A percentile compares a stretch with the other conserved stretches of the same genome.
Evolutionary conservation across 2,797 vertebrate species (phyloP).

Genomic region (Sus cebifrons): DNA sequence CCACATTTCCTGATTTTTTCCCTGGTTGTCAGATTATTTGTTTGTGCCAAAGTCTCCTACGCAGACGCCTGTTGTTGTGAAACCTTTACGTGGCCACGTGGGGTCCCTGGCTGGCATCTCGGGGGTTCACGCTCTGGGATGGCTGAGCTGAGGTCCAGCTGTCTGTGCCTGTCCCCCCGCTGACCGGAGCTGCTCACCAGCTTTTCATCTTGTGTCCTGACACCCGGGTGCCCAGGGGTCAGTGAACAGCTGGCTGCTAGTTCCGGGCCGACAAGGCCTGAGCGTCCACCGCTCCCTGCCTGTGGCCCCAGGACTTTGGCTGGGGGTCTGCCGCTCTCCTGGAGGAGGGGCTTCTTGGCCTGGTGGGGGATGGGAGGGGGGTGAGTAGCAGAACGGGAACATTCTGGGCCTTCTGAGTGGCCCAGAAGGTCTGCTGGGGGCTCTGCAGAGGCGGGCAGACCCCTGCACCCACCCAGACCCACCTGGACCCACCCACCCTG

Average conservation of each 20-base stretch:
- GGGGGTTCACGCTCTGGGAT: not conserved
- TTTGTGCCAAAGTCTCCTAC: not conserved
- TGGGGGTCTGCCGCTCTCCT: not conserved
- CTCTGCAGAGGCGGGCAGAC: not conserved
- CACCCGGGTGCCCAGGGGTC: not conserved
- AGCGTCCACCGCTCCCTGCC: rapidly evolving
- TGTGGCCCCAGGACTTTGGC: not conserved
- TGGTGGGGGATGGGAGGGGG: rapidly evolving
- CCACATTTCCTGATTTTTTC: not conserved
- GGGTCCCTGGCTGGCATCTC: not conserved
- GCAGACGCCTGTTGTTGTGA: not conserved
- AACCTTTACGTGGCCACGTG: not conserved
- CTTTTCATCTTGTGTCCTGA: not conserved
- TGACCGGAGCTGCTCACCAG: not conserved
- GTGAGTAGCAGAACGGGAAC: not conserved
- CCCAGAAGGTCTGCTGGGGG: not conserved
- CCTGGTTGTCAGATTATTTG: rapidly evolving
- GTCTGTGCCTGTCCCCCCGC: rapidly evolving
- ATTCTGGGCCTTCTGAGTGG: not conserved
- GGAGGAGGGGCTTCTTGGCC: not conserved
- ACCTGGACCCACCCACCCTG: not conserved
- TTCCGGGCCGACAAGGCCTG: rapidly evolving
- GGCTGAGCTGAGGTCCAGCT: not conserved
- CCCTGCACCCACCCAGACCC: not conserved
- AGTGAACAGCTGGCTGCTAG: rapidly evolving